A percentile compares a stretch with the other conserved stretches of the same genome.
Conservation (phyloP, 2,888 invertebrate genomes). For the Dolomedes plantarius region DNA sequence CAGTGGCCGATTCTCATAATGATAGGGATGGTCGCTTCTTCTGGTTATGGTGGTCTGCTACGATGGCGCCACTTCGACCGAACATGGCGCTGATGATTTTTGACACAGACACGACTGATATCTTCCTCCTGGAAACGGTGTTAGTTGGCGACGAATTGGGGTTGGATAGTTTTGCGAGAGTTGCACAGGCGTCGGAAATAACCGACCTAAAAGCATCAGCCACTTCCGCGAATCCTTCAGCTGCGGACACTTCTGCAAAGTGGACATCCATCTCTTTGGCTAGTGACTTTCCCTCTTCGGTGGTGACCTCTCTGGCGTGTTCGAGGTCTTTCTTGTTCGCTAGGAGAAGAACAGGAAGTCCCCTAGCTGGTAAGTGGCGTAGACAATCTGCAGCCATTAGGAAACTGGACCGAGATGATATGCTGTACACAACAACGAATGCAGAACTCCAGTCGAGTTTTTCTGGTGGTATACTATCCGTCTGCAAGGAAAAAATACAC, state of each 20-base stretch:
- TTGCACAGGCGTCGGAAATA: slow-evolving; percentile 27
- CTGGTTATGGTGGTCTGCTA: slow-evolving; percentile 45
- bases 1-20: slow-evolving; percentile 52
- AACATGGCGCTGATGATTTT: slow-evolving; percentile 66
- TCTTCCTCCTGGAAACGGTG: slow-evolving; percentile 40
- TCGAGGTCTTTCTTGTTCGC: slow-evolving; percentile 66
- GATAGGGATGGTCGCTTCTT: slow-evolving; percentile 67
- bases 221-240: slow-evolving; percentile 55
- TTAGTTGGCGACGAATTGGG: slow-evolving; percentile 44
- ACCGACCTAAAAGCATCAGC: slow-evolving; percentile 56
- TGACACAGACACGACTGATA: slow-evolving; percentile 61
- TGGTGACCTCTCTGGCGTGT: slow-evolving; percentile 56
- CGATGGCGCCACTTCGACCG: slow-evolving; percentile 32
- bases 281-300: slow-evolving; percentile 47
- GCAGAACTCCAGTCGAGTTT: slow-evolving; percentile 68
- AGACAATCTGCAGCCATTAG: slow-evolving; percentile 66
- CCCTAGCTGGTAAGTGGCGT: slow-evolving; percentile 32
- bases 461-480: slow-evolving; percentile 67
- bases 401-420: slow-evolving; percentile 70
- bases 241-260: slow-evolving; percentile 66
- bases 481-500: slow-evolving; percentile 36
- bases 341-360: slow-evolving; percentile 48
- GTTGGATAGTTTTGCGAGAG: slow-evolving; percentile 19
- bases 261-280: slow-evolving; percentile 39
- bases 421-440: slow-evolving; percentile 71